Base-by-base conservation (phyloP, 1,140 invertebrate species). In the Mamestra configurata region DNA sequence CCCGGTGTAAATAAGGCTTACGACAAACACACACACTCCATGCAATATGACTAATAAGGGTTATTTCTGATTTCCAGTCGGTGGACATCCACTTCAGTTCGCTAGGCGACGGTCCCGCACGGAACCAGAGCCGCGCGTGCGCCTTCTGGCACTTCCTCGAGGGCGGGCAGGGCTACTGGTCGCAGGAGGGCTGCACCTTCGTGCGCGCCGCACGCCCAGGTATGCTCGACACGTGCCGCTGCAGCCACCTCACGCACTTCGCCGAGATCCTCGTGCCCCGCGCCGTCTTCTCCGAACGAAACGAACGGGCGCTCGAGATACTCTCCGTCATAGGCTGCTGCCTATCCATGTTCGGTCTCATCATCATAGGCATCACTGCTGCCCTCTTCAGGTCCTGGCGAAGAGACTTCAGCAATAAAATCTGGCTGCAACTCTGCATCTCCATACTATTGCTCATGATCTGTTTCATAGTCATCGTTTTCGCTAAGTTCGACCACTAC, bases 201-300 rank as follows among this genome's bases (percentile, higher is more conserved):
- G 90, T 94, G 22, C 81, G 76, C 22, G 81, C 92, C n/a, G 73
- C 78, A 0, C 22, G 72, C 22, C 40, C 70, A 15, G 90, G 89
- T 8, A 78, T 82, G 31, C 81, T 95, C 13, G 95, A 95, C 79
- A 93, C 89, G 11, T 96, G 95, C 79, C 83, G 93, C 20, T 95
- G 95, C 81, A 49, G 5, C 51, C 95, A 96, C 80, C 87, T 96
- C 5, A 96, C 95, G 0, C 95, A 95, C 80, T 96, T 96, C 82
- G 95, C 95, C 2, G 92, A 95, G 83, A 88, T 96, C 1, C 83
- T 96, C 0, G 82, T 93, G 6, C 89, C 89, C 0, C 83, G 85
- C 18, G 82, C 89, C 1, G 86, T 90, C 0, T 91, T 95, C 59
- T 89, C 90, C 3, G 84, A 93, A 59, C 18, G 18, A 8, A 79